A percentile compares a stretch with the other conserved stretches of the same genome.
These are phyloP conservation scores for Lycophotia porphyrea DNA, from an alignment of 2,888 invertebrate species.

Conservation along the genomic window DNA sequence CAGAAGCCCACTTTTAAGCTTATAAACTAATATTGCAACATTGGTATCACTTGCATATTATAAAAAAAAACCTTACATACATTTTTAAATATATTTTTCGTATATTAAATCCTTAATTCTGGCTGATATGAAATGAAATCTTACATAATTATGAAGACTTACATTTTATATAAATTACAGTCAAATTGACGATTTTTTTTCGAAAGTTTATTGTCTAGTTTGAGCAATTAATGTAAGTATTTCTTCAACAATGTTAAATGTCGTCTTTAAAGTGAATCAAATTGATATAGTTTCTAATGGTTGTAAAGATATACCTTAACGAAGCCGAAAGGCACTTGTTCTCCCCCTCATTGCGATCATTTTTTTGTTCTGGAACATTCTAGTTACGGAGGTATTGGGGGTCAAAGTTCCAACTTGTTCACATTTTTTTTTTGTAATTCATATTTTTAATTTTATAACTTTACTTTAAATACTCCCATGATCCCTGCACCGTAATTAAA, in stretches of 20 bases:
- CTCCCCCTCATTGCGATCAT: no score
- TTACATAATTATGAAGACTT: not conserved
- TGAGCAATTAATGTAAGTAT: slow-evolving; percentile 57
- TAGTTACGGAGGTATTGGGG: no score
- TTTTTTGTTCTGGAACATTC: no score
- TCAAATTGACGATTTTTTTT: slow-evolving; percentile 23
- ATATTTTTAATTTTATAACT: not conserved
- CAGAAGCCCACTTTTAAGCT: slow-evolving; percentile 78
- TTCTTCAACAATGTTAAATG: not conserved
- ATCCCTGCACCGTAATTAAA: not conserved
- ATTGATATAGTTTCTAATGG: not conserved
- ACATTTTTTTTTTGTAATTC: no score
- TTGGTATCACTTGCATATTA: slow-evolving; percentile 86
- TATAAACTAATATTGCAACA: slow-evolving; percentile 89
- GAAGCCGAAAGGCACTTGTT: no score
- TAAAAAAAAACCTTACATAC: slow-evolving; percentile 70
- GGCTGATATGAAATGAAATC: slow-evolving; percentile 18
- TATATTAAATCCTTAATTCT: slow-evolving; percentile 45
- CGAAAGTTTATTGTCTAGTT: slow-evolving; percentile 29
- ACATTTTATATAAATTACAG: slow-evolving; percentile 18
- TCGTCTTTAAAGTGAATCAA: slow-evolving; percentile 1
- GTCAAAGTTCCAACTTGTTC: no score
- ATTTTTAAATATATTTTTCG: slow-evolving; percentile 60
- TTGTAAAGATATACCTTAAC: not conserved
- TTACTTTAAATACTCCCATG: not conserved